These are phyloP conservation scores for Heliconius sara DNA, from an alignment of 2,888 invertebrate genomes.

Conservation along the genomic window DNA sequence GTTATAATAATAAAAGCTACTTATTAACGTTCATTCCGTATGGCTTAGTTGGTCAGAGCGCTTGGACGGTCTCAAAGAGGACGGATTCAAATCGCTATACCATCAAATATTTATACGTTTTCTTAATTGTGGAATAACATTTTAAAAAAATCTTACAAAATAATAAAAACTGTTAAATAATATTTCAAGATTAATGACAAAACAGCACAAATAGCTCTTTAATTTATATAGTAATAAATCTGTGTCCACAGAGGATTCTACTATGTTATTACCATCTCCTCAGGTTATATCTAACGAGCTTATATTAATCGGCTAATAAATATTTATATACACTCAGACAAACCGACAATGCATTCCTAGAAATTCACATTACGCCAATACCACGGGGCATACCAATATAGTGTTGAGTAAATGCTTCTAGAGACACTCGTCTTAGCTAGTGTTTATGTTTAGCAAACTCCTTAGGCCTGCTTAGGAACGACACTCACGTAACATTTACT, in stretches of 20 bases:
- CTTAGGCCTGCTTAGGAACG: constrained; percentile 23
- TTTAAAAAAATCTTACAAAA: too few relatives aligned
- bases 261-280: background rate
- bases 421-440: constrained; percentile 13
- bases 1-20: background rate
- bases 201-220: background rate
- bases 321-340: background rate
- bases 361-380: constrained; percentile 6
- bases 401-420: constrained; percentile 8
- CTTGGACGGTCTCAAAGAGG: too few relatives aligned
- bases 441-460: constrained; percentile 23
- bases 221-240: background rate
- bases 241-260: background rate
- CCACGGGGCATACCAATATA: constrained; percentile 5
- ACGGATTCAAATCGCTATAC: too few relatives aligned
- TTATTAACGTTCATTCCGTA: too few relatives aligned
- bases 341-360: background rate
- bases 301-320: background rate
- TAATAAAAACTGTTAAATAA: background rate
- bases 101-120: too few relatives aligned
- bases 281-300: background rate
- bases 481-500: constrained; percentile 35
- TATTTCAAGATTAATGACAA: background rate
- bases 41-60: too few relatives aligned
- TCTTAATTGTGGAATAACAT: too few relatives aligned